These are phyloP conservation scores for Catocala sponsa DNA, from an alignment of 2,888 invertebrate species.

Conservation along the genomic window DNA sequence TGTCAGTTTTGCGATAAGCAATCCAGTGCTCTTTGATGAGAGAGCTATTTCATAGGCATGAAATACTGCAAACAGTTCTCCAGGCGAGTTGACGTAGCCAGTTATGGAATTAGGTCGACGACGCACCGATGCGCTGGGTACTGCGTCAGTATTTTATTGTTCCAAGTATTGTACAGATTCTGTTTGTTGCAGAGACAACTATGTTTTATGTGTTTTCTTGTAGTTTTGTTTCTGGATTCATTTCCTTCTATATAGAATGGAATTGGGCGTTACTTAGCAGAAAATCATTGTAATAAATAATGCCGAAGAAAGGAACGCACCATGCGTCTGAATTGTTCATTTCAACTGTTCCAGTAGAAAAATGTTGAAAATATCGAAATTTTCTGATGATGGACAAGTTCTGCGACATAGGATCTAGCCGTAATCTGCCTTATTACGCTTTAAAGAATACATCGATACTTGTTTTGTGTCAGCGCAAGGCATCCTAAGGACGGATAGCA, in stretches of 20 bases:
- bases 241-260: not conserved
- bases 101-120: constrained; percentile 35
- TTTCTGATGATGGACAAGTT: too few species aligned
- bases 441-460: too few species aligned
- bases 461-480: too few species aligned
- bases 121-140: constrained; percentile 17
- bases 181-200: constrained; percentile 9
- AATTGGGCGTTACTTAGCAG: too few species aligned
- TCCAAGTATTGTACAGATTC: constrained; percentile 17
- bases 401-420: too few species aligned
- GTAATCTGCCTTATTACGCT: too few species aligned
- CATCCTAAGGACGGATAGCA: too few species aligned
- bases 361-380: too few species aligned
- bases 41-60: constrained; percentile 15
- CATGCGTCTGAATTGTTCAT: too few species aligned
- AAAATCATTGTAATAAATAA: too few species aligned
- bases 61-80: constrained; percentile 17
- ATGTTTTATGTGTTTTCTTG: constrained; percentile 14
- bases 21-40: constrained; percentile 16
- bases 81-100: constrained; percentile 25
- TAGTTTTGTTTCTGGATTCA: not conserved
- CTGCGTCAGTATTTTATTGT: constrained; percentile 23
- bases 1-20: not conserved
- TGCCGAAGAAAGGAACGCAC: too few species aligned
- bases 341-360: too few species aligned